Base-by-base conservation (phyloP, 1,140 invertebrate genomes). In the Pseudomyrmex flavicornis region DNA sequence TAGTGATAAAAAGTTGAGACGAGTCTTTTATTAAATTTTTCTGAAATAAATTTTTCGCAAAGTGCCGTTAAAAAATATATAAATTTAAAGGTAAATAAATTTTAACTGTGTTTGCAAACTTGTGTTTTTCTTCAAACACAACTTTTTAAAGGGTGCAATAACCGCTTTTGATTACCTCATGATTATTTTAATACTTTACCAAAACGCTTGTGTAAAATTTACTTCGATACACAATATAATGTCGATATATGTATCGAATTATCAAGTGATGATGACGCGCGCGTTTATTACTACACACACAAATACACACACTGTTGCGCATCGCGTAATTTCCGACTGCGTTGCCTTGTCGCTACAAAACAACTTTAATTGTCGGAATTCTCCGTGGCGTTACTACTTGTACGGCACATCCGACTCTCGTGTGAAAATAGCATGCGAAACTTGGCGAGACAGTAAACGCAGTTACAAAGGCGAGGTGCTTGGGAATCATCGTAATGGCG, bases 311-410 rank as follows among this genome's bases (percentile, higher is more conserved):
- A 35, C 35, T 15, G 54, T 5, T 22, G 22, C 46, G 46, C 46
- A 22, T 20, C 22, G 15, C 44, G 59, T 73, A 87, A 87, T 87
- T 87, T 54, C 52, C 79, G 72, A 58, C 74, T 54, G 69, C 46
- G 56, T 82, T 52, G 52, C 44, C 63, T 66, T 50, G 48, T 72
- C 44, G 68, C 54, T 70, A 70, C 79, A 77, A 77, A 86, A 83
- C 79, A 69, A 59, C 85, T 69, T 87, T 86, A 86, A 87, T 87
- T 87, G 85, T 86, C 61, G 48, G 80, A 83, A 87, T 87, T 77
- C 85, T 86, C 79, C 54, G 58, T 74, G 44, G 66, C 58, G 44
- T 50, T 86, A 61, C 46, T 69, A 62, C 61, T 87, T 48, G 77
- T 59, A 86, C 61, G 69, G 50, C 13, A 20, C 66, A 66, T 58